A percentile compares a stretch with the other conserved stretches of the same genome.
Evolutionary conservation across 2,888 invertebrate genomes (phyloP).

Genomic region (Malthinus flaveolus): DNA sequence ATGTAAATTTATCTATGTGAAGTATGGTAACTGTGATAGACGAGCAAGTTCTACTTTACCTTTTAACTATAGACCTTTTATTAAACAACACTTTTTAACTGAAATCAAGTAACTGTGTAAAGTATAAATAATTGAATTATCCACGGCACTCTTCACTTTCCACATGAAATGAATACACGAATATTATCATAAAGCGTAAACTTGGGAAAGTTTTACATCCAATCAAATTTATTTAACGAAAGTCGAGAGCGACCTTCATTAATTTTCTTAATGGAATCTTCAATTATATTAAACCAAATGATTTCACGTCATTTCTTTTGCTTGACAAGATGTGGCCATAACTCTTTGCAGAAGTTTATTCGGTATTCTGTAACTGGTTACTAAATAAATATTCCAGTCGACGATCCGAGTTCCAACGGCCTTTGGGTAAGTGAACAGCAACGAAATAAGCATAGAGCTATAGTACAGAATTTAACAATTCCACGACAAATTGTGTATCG

Average conservation of each 20-base stretch:
- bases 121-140: not conserved
- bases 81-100: not conserved
- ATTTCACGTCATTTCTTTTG: too few relatives aligned
- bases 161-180: not conserved
- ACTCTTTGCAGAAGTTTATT: too few relatives aligned
- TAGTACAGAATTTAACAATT: too few relatives aligned
- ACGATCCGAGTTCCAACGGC: too few relatives aligned
- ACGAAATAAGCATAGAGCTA: too few relatives aligned
- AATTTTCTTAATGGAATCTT: not conserved
- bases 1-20: constrained; percentile 5
- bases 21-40: not conserved
- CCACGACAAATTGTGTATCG: too few relatives aligned
- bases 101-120: not conserved
- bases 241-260: not conserved
- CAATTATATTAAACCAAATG: too few relatives aligned
- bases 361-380: too few relatives aligned
- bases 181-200: not conserved
- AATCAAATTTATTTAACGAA: not conserved
- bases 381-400: too few relatives aligned
- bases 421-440: too few relatives aligned
- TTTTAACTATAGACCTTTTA: not conserved
- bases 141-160: constrained; percentile 1
- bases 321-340: too few relatives aligned
- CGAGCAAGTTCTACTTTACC: not conserved
- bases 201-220: constrained; percentile 2